Conservation (phyloP, 2,113 vertebrate species). For the Psittacara wagleri region DNA sequence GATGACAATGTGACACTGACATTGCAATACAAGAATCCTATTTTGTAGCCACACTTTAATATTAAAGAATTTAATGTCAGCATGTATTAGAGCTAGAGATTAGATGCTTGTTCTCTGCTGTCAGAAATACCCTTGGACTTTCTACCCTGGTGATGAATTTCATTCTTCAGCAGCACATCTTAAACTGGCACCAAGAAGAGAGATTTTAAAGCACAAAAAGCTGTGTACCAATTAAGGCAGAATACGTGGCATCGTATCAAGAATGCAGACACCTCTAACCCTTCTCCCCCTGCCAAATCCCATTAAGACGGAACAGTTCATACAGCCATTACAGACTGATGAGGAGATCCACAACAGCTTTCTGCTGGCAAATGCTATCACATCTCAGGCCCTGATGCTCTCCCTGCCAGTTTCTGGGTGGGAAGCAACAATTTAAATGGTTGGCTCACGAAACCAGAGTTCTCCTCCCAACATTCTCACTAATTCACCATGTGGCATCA, state of each 20-base stretch:
- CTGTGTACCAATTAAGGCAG: background rate
- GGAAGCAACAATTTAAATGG: background rate
- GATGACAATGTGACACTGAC: background rate
- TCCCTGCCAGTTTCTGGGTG: background rate
- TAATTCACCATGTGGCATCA: background rate
- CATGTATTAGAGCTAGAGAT: accelerated
- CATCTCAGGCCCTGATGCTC: background rate
- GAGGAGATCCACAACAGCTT: background rate
- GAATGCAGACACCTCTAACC: background rate
- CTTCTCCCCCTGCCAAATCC: background rate
- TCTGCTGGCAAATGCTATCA: background rate
- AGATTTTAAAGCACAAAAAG: background rate
- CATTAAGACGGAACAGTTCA: background rate
- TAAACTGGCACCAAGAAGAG: background rate
- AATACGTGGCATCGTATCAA: accelerated
- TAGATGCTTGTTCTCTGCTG: background rate
- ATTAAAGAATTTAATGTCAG: background rate
- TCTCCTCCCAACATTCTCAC: background rate
- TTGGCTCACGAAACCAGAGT: background rate
- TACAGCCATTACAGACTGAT: background rate
- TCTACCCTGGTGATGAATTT: background rate
- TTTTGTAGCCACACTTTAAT: background rate
- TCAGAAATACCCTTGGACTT: background rate
- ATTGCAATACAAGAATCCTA: accelerated
- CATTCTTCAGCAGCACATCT: background rate